Percentiles rank a stretch among this genome's conserved stretches.
Conservation (phyloP, 1,140 invertebrate species). For the Galleria mellonella region DNA sequence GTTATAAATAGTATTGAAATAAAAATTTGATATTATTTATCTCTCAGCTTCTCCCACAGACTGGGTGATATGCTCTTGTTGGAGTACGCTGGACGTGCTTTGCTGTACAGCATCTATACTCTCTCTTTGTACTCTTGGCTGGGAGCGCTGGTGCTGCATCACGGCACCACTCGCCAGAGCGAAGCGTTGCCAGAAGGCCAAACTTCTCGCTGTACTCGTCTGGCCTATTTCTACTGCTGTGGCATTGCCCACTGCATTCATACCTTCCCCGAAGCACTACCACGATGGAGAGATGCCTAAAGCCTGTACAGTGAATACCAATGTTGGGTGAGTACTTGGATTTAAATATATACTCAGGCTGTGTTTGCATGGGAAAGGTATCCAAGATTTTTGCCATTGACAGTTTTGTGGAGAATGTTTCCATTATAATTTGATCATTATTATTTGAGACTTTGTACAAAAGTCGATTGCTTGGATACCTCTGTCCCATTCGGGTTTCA, state of each 20-base stretch:
- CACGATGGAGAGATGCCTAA: slow-evolving; percentile 44
- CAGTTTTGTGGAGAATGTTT: no score
- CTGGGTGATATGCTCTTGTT: slow-evolving; percentile 74
- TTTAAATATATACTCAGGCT: no score
- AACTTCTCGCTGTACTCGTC: slow-evolving; percentile 27
- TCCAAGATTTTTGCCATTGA: no score
- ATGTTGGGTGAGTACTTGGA: slow-evolving; percentile 63
- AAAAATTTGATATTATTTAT: background rate
- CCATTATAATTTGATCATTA: no score
- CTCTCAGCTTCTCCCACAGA: slow-evolving; percentile 46
- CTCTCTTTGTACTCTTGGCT: slow-evolving; percentile 77
- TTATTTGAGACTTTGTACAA: no score
- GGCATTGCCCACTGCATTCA: slow-evolving; percentile 49
- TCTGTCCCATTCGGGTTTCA: no score
- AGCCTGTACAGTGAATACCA: slow-evolving; percentile 76
- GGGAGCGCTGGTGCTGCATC: slow-evolving; percentile 79
- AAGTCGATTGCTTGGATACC: no score
- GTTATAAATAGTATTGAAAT: no score
- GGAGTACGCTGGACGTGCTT: slow-evolving; percentile 78
- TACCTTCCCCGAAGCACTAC: slow-evolving; percentile 36
- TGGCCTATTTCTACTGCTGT: slow-evolving; percentile 65
- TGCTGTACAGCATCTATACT: slow-evolving; percentile 80
- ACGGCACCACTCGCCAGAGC: slow-evolving; percentile 67
- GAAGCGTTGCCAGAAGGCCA: slow-evolving; percentile 26
- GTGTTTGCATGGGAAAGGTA: no score